These are phyloP conservation scores for Prunella himalayana DNA, from an alignment of 2,113 vertebrate species.

Conservation along the genomic window DNA sequence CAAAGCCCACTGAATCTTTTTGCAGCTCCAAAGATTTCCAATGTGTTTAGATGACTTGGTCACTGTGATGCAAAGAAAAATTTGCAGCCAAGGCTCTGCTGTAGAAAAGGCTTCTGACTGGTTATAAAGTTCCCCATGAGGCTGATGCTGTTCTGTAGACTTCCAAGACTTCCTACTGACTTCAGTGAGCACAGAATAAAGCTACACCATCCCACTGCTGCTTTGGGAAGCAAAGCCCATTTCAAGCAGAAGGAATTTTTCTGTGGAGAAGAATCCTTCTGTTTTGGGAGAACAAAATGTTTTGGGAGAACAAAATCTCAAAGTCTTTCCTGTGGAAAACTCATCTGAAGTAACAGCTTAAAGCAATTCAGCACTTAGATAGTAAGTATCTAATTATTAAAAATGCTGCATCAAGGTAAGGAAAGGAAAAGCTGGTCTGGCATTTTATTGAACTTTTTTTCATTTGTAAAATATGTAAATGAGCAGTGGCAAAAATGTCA, in stretches of 20 bases:
- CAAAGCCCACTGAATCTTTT: not conserved
- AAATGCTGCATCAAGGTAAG: not conserved
- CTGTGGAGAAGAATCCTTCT: not conserved
- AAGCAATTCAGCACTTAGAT: not conserved
- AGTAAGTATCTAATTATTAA: not conserved
- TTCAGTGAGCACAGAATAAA: not conserved
- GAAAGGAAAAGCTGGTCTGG: not conserved
- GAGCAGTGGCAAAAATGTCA: not conserved
- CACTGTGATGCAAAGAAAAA: not conserved
- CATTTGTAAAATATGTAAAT: not conserved
- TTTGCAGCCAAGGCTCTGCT: not conserved
- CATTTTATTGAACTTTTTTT: not conserved
- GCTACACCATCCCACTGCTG: not conserved
- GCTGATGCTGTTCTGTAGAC: not conserved
- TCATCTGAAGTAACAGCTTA: not conserved
- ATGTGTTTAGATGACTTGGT: not conserved
- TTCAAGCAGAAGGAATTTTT: not conserved
- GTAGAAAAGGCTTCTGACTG: not conserved
- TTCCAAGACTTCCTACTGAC: not conserved
- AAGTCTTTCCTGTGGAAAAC: not conserved
- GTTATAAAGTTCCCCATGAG: not conserved
- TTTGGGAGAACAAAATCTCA: not conserved
- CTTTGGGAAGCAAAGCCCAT: not conserved
- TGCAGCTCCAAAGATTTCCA: not conserved
- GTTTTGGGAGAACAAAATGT: not conserved